These are phyloP conservation scores for Platypus cylindrus DNA, from an alignment of 2,888 invertebrate species.

Conservation along the genomic window DNA sequence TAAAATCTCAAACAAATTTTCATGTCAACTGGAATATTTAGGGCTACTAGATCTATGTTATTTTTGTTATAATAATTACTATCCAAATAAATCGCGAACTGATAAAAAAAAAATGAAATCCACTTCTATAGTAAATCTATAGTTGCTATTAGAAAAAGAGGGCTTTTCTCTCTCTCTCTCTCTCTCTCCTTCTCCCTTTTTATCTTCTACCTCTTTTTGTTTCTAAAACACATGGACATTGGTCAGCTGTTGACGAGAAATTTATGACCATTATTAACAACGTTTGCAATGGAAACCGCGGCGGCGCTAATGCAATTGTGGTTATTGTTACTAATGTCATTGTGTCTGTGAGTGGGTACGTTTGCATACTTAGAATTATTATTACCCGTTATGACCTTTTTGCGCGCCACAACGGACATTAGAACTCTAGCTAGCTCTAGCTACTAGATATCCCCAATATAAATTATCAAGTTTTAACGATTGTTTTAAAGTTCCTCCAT, in stretches of 20 bases:
- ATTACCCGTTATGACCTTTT: neutral
- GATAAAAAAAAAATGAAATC: too few relatives aligned
- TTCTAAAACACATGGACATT: neutral
- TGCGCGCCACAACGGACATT: neutral
- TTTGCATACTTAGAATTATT: slow-evolving; percentile 1
- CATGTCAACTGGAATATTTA: too few relatives aligned
- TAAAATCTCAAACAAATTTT: too few relatives aligned
- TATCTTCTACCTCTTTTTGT: too few relatives aligned
- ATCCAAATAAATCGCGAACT: too few relatives aligned
- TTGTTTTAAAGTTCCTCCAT: too few relatives aligned
- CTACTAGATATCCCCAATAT: too few relatives aligned
- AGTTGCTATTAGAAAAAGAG: too few relatives aligned
- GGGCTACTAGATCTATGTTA: too few relatives aligned
- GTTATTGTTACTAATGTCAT: neutral
- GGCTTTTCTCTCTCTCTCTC: neutral
- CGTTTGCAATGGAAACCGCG: neutral
- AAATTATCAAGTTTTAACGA: neutral
- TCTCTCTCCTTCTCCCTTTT: neutral
- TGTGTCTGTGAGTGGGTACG: neutral
- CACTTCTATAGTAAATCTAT: too few relatives aligned
- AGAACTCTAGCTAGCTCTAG: neutral
- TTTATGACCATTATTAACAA: neutral
- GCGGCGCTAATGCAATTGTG: neutral
- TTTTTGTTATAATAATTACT: too few relatives aligned
- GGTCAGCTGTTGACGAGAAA: neutral